A percentile compares a stretch with the other conserved stretches of the same genome.
Evolutionary conservation across 2,113 vertebrate genomes (phyloP).

Genomic region (Nycticebus coucang): DNA sequence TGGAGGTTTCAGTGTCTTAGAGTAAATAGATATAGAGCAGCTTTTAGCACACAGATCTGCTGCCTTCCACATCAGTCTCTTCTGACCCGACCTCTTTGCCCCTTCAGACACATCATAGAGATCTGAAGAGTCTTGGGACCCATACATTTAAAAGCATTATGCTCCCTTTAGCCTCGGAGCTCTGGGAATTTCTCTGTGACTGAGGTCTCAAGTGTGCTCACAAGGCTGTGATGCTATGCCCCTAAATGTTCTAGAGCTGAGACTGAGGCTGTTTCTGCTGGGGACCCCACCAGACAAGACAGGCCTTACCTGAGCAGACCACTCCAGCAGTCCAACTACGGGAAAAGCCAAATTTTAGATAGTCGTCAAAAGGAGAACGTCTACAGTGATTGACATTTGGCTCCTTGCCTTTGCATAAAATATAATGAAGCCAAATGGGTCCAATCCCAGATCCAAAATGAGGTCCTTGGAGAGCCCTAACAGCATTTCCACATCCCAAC

Average conservation of each 20-base stretch:
- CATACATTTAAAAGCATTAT: neutral
- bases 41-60: too few relatives aligned
- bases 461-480: rapidly evolving
- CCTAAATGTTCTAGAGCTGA: neutral
- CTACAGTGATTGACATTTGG: neutral
- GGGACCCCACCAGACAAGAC: neutral
- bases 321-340: neutral
- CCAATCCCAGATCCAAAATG: constrained; percentile 28
- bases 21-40: too few relatives aligned
- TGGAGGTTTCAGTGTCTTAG: too few relatives aligned
- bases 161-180: neutral
- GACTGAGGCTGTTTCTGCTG: too few relatives aligned
- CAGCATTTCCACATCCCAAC: constrained; percentile 61
- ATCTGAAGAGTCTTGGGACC: neutral
- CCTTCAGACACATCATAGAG: neutral
- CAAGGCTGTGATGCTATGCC: neutral
- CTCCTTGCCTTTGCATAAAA: neutral
- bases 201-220: neutral
- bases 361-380: rapidly evolving
- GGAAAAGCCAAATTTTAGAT: rapidly evolving
- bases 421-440: neutral
- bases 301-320: constrained; percentile 82
- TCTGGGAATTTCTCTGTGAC: neutral
- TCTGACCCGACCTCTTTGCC: neutral
- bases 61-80: neutral